A percentile compares a stretch with the other conserved stretches of the same genome.
phyloP scores from a whole-genome alignment of 2,113 vertebrate genomes.

The Camelus bactrianus region DNA sequence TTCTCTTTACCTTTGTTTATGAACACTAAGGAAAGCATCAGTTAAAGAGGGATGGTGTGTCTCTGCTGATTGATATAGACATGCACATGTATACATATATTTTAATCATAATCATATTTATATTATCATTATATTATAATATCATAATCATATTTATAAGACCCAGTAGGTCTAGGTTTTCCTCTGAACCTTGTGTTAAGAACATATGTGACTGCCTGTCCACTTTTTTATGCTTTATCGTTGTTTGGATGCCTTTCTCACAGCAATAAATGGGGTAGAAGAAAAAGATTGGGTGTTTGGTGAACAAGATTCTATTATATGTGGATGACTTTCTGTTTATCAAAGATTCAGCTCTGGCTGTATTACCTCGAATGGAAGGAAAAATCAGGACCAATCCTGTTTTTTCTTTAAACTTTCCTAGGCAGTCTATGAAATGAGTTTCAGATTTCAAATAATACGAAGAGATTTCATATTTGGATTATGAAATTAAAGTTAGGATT shows the following conservation, averaged over 20 bases:
- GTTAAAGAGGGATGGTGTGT: not conserved
- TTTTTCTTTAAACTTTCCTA: not conserved
- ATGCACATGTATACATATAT: not conserved
- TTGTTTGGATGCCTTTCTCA: constrained; percentile 7
- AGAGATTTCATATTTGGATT: not conserved
- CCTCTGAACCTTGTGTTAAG: not conserved
- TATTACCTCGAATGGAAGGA: not conserved
- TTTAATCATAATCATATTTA: not conserved
- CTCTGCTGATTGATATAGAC: not conserved
- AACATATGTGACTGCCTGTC: not conserved
- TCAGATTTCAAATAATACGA: constrained; percentile 2
- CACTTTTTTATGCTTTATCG: constrained; percentile 20
- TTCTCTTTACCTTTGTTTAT: not conserved
- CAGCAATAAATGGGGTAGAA: not conserved
- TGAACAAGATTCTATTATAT: not conserved
- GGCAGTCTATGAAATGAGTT: not conserved
- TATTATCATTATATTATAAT: too few species aligned
- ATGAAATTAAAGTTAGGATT: not conserved
- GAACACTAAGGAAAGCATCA: not conserved
- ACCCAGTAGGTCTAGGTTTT: not conserved
- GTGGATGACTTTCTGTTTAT: not conserved
- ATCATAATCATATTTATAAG: not conserved
- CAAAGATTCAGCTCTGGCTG: not conserved
- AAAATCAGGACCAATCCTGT: not conserved
- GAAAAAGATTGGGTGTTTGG: not conserved